phyloP scores from a whole-genome alignment of 2,888 invertebrate genomes.

The Pachliopta kotzebuea region DNA sequence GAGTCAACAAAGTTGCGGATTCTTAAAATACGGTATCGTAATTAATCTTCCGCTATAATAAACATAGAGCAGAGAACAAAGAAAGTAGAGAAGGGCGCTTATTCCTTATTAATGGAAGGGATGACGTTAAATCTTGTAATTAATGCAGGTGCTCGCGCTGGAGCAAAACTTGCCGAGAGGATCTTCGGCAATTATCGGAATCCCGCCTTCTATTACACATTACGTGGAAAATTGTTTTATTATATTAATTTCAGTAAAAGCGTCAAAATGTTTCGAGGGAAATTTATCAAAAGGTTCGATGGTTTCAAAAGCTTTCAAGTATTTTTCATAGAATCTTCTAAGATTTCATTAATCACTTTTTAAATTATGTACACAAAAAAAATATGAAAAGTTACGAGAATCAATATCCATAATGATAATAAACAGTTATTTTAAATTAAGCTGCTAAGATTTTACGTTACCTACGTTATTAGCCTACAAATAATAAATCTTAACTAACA shows the following conservation, averaged over 20 bases:
- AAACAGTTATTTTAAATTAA: not conserved
- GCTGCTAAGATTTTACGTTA: too few relatives aligned
- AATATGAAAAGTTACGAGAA: not conserved
- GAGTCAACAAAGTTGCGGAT: conserved; percentile 72
- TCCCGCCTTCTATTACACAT: conserved; percentile 60
- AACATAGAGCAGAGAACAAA: conserved; percentile 58
- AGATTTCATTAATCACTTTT: not conserved
- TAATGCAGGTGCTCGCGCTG: conserved; percentile 68
- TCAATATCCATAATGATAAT: not conserved
- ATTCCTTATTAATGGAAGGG: conserved; percentile 71
- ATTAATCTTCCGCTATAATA: conserved; percentile 74
- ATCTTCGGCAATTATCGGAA: conserved; percentile 66
- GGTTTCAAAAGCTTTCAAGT: not conserved
- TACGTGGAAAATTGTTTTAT: conserved; percentile 56
- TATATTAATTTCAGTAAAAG: conserved; percentile 61
- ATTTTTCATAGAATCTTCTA: not conserved
- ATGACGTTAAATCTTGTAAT: conserved; percentile 74
- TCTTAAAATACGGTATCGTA: conserved; percentile 73
- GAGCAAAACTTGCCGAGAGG: conserved; percentile 51
- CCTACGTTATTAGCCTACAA: not conserved
- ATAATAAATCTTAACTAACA: not conserved
- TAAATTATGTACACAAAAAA: not conserved
- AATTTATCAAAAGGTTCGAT: conserved; percentile 12
- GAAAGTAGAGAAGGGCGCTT: conserved; percentile 53
- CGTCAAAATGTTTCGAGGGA: conserved; percentile 43